These are phyloP conservation scores for Notocelia uddmanniana DNA, from an alignment of 2,888 invertebrate genomes.

Conservation along the genomic window DNA sequence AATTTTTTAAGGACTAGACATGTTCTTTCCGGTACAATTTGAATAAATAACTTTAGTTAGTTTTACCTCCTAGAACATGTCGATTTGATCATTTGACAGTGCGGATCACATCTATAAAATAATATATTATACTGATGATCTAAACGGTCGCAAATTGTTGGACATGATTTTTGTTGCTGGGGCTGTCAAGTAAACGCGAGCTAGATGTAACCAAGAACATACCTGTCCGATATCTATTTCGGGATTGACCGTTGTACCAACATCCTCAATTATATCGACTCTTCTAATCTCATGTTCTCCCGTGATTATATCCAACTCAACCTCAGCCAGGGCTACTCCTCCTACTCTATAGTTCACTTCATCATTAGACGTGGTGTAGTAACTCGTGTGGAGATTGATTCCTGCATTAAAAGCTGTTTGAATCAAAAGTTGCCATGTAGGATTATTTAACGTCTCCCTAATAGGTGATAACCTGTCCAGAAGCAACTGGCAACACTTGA, in stretches of 20 bases:
- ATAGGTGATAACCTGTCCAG: slow-evolving; percentile 66
- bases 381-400: slow-evolving; percentile 58
- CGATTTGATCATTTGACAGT: not conserved
- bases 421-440: slow-evolving; percentile 63
- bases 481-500: slow-evolving; percentile 71
- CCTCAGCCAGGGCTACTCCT: slow-evolving; percentile 84
- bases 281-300: slow-evolving; percentile 84
- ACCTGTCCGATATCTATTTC: slow-evolving; percentile 85
- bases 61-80: not conserved
- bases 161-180: too few relatives aligned
- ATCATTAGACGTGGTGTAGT: slow-evolving; percentile 52
- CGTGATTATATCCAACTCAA: slow-evolving; percentile 88
- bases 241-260: slow-evolving; percentile 85
- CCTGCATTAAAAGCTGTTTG: slow-evolving; percentile 51
- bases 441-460: slow-evolving; percentile 58
- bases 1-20: too few relatives aligned
- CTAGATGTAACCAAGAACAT: not conserved
- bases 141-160: not conserved
- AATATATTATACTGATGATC: too few relatives aligned
- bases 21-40: too few relatives aligned
- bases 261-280: slow-evolving; percentile 86
- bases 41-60: too few relatives aligned
- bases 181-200: not conserved
- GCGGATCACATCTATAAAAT: too few relatives aligned
- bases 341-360: slow-evolving; percentile 76